Evolutionary conservation across 2,888 invertebrate species (phyloP), one percentile per base, ranked within the genome.

Genomic region (Leucophenga maculata): DNA sequence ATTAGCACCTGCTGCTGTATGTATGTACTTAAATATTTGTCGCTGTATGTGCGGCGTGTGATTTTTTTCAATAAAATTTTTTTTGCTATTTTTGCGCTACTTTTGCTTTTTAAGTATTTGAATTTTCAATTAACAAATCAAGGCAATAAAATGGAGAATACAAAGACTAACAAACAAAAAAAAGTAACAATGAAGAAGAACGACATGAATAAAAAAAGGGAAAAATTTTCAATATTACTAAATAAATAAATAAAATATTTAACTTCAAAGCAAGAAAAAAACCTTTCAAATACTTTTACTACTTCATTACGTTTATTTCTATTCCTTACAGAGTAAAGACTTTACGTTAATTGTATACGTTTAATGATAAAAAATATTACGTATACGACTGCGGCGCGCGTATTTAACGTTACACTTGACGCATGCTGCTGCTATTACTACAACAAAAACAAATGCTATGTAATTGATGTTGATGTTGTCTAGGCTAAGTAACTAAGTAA

Each of bases 41-140:
- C n/a, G n/a, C n/a, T 44, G 13, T 39, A 22, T 39, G 11, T 39
- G 16, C 0, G 18, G 16, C 16, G 18, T 44, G 46, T 64, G 22
- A 20, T 48, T 59, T 57, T 48, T 0, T 14, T 20, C 31, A 16
- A 22, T 57, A 6, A n/a, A 16, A 39, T 66, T 54, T 32, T 18
- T 31, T 26, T 32, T 68, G 31, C 20, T 18, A 59, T n/a, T n/a
- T n/a, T n/a, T 62, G 59, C 26, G 59, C 68, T 50, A 59, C 48
- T 68, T 68, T 57, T 66, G 31, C 39, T 32, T 18, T 57, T 46
- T 18, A 22, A 16, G 52, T 52, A 54, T 20, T 68, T 68, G 13
- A 59, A 57, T 44, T 64, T 39, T 62, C 50, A 68, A 68, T 68
- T 68, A 68, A 64, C 54, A 64, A 62, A 68, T 62, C 39, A n/a